Evolutionary conservation across 2,113 vertebrate species (phyloP).

Genomic region (Calidris pygmaea): DNA sequence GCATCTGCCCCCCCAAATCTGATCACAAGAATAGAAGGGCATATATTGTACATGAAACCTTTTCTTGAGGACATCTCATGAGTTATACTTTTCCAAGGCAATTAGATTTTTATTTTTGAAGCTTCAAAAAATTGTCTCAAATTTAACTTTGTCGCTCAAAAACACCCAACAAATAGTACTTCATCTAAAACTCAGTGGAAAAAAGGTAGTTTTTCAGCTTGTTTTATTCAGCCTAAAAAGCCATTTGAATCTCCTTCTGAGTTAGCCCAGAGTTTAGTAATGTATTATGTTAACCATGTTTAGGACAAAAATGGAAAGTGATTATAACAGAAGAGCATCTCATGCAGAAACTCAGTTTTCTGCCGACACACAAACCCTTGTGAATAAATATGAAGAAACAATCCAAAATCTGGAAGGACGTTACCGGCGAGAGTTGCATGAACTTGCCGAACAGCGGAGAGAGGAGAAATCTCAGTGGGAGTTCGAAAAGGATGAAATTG

Average conservation of each 20-base stretch:
- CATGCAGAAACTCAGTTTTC: constrained; percentile 81
- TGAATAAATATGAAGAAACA: constrained; percentile 72
- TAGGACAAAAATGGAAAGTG: constrained; percentile 87
- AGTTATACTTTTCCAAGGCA: not conserved
- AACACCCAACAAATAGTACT: not conserved
- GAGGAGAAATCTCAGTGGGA: constrained; percentile 83
- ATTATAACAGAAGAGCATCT: constrained; percentile 83
- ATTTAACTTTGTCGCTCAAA: not conserved
- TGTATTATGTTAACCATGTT: constrained; percentile 78
- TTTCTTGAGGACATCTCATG: not conserved
- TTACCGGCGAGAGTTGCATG: constrained; percentile 74
- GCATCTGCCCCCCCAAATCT: not conserved
- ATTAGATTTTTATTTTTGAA: not conserved
- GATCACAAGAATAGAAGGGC: not conserved
- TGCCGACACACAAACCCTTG: constrained; percentile 76
- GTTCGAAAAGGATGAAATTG: constrained; percentile 75
- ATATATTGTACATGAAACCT: not conserved
- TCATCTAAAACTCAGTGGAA: not conserved
- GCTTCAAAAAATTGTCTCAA: not conserved
- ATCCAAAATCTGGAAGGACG: constrained; percentile 75
- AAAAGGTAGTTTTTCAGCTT: not conserved
- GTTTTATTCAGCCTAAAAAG: not conserved
- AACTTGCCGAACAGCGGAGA: constrained; percentile 66
- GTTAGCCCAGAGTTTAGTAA: constrained; percentile 63
- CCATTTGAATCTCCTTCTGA: constrained; percentile 11